Evolutionary conservation across 1,140 invertebrate species (phyloP).

Genomic region (Pseudomyrmex cubaensis): DNA sequence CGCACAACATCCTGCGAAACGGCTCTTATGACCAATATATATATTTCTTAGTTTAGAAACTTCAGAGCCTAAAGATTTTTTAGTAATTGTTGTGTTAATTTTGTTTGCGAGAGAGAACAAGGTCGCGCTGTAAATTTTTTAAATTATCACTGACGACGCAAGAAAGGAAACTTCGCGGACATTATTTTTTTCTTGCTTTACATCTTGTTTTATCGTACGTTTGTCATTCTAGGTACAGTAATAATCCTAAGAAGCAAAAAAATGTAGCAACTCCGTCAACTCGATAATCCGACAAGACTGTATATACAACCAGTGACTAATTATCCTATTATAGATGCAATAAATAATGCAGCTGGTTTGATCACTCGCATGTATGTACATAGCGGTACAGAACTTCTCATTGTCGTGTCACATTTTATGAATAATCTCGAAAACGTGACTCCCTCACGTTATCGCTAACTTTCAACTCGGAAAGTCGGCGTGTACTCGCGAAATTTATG

Average conservation of each 20-base stretch:
- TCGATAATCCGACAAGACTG: too few species aligned
- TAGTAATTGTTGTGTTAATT: background rate
- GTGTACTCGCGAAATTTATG: background rate
- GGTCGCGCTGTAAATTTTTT: background rate
- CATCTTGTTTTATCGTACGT: background rate
- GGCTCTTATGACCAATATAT: too few species aligned
- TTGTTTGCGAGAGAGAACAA: too few species aligned
- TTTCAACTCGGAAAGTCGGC: background rate
- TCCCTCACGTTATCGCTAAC: slow-evolving; percentile 15
- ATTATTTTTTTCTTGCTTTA: background rate
- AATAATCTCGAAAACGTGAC: slow-evolving; percentile 17
- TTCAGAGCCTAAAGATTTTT: too few species aligned
- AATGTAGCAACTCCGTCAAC: too few species aligned
- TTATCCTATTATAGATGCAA: background rate
- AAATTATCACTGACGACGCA: background rate
- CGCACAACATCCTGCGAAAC: too few species aligned
- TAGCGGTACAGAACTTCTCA: background rate
- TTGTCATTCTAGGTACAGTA: too few species aligned
- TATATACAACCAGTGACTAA: background rate
- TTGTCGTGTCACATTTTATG: background rate
- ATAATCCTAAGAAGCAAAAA: too few species aligned
- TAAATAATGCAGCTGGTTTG: background rate
- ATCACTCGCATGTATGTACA: background rate
- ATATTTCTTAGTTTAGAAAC: too few species aligned
- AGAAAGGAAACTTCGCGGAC: background rate